Conservation (phyloP, 1,140 invertebrate species). For the Drosophila ogumai region DNA sequence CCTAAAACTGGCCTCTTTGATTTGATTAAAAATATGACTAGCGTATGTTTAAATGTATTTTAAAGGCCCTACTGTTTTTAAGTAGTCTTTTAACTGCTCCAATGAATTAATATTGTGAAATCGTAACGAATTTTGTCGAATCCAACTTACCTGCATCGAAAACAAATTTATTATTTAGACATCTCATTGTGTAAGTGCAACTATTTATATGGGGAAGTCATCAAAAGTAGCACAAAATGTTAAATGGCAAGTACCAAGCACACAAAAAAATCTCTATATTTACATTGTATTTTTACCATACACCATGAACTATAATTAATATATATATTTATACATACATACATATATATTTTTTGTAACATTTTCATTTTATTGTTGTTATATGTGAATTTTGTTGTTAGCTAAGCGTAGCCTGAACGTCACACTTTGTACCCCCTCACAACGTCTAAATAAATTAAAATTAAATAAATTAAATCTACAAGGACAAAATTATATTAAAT, state of each 20-base stretch:
- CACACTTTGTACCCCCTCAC: conserved; percentile 77
- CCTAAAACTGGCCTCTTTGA: not conserved
- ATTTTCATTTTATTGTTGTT: conserved; percentile 79
- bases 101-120: conserved; percentile 17
- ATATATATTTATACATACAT: conserved; percentile 15
- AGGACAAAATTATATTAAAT: conserved; percentile 75
- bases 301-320: conserved; percentile 31
- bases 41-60: not conserved
- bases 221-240: conserved; percentile 43
- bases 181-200: conserved; percentile 36
- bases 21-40: not conserved
- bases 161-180: conserved; percentile 32
- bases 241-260: conserved; percentile 47
- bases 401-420: conserved; percentile 70
- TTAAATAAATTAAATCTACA: conserved; percentile 76
- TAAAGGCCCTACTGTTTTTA: not conserved
- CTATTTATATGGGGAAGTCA: conserved; percentile 43
- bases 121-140: conserved; percentile 47
- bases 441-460: conserved; percentile 70
- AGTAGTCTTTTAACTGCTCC: not conserved
- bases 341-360: conserved; percentile 62
- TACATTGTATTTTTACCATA: conserved; percentile 57
- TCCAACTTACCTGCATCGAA: conserved; percentile 45
- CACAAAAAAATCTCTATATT: conserved; percentile 50
- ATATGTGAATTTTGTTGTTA: conserved; percentile 80